phyloP scores from a whole-genome alignment of 2,888 invertebrate genomes.

The Scrobipalpa costella region DNA sequence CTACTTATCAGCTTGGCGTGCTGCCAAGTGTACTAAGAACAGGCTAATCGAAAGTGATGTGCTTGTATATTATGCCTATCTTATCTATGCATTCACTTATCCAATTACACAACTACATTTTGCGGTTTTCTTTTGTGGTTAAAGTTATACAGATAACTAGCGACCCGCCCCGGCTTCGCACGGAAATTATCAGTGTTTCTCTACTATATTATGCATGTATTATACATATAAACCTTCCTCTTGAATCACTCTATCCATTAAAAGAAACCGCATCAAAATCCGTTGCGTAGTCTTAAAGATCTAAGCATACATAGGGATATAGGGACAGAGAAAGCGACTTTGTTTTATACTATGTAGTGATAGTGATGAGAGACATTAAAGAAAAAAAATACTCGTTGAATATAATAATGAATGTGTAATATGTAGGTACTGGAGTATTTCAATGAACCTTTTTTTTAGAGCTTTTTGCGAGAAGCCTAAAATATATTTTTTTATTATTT shows the following conservation, averaged over 20 bases:
- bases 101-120: slow-evolving; percentile 2
- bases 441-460: neutral
- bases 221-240: too few relatives aligned
- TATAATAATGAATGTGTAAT: neutral
- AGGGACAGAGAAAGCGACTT: too few relatives aligned
- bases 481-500: too few relatives aligned
- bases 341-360: neutral
- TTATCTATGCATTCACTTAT: slow-evolving; percentile 8
- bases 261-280: too few relatives aligned
- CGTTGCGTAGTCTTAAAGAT: too few relatives aligned
- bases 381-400: neutral
- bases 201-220: too few relatives aligned
- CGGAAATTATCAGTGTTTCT: too few relatives aligned
- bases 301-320: too few relatives aligned
- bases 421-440: neutral
- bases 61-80: slow-evolving; percentile 3
- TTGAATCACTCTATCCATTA: too few relatives aligned
- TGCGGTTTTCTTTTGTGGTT: neutral
- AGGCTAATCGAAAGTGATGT: slow-evolving; percentile 9
- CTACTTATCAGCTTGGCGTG: neutral
- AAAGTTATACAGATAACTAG: too few relatives aligned
- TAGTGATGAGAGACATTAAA: neutral
- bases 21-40: slow-evolving; percentile 6
- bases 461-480: neutral
- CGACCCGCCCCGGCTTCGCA: too few relatives aligned